phyloP scores from a whole-genome alignment of 2,888 invertebrate genomes.

The Acanthacorydalis orientalis region DNA sequence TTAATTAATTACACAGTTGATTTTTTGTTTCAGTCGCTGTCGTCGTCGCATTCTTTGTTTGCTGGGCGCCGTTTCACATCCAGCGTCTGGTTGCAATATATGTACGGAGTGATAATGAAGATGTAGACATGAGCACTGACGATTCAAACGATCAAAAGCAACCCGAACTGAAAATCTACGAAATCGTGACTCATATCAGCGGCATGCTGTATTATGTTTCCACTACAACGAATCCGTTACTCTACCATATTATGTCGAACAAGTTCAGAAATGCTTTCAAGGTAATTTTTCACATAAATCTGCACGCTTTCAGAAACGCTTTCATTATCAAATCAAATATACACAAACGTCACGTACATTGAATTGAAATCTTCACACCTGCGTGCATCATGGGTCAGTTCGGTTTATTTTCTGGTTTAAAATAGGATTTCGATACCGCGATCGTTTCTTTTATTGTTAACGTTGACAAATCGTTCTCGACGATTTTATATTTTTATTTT shows the following conservation, averaged over 20 bases:
- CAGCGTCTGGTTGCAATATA: conserved; percentile 73
- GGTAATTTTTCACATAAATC: conserved; percentile 30
- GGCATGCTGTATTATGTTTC: conserved; percentile 85
- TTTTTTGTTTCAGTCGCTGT: conserved; percentile 53
- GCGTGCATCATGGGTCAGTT: no score
- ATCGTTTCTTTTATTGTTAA: no score
- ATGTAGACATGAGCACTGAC: conserved; percentile 23
- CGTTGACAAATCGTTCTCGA: no score
- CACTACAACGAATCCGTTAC: conserved; percentile 81
- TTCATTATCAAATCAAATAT: no score
- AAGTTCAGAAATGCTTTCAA: conserved; percentile 87
- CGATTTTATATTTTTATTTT: no score
- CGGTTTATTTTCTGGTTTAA: no score
- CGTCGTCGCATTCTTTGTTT: conserved; percentile 77
- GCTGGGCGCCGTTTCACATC: conserved; percentile 88
- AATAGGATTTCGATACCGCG: no score
- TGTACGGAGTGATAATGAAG: conserved; percentile 29
- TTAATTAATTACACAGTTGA: background rate
- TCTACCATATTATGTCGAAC: conserved; percentile 89
- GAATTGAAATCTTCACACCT: no score
- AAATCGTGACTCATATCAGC: conserved; percentile 60
- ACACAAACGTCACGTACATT: no score
- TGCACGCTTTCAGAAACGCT: no score
- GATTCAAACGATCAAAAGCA: conserved; percentile 16
- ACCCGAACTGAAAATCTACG: conserved; percentile 35